Base-by-base conservation (phyloP, 2,888 invertebrate species). In the Limenitis camilla region DNA sequence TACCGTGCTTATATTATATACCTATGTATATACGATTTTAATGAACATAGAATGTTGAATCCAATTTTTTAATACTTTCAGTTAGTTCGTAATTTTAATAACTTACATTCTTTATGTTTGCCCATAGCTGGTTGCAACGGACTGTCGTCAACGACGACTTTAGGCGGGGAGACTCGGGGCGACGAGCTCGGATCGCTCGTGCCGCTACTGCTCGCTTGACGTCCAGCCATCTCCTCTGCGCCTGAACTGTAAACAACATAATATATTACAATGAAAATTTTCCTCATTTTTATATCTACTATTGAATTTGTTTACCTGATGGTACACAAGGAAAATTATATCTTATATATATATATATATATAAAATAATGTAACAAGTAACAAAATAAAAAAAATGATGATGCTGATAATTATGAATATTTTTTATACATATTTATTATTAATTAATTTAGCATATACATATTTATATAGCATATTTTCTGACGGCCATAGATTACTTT, bases 61-160 rank as follows among this genome's bases (percentile, higher is more conserved):
- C 19, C 19, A 2, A 19, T 3, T 3, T 19, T 19, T 19, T 19
- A 19, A 19, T 19, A 19, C 19, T 19, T 19, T 19, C 19, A 19
- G 3, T 19, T 19, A 19, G 19, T 19, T 19, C 19, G 19, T 19
- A 2, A 19, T 19, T 19, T 19, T 19, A 19, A 3, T 19, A 72
- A 93, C 96, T 95, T 84, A 98, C 98, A 97, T 92, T 98, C 97
- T 90, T 98, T 98, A 85, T 98, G 98, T 83, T 96, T 96, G 82
- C 97, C 96, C 93, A 98, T 95, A 76, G 94, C 92, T 69, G 95
- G 93, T 76, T 96, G 95, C 69, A 98, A 90, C 44, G 97, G 97
- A 71, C 96, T 95, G 75, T 96, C 96, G 89, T 98, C 98, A 71
- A 98, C 96, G 81, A 95, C 92, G 74, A 95, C 95, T 85, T 96